These are phyloP conservation scores for Lophochroa leadbeateri DNA, from an alignment of 2,113 vertebrate genomes.

Conservation along the genomic window DNA sequence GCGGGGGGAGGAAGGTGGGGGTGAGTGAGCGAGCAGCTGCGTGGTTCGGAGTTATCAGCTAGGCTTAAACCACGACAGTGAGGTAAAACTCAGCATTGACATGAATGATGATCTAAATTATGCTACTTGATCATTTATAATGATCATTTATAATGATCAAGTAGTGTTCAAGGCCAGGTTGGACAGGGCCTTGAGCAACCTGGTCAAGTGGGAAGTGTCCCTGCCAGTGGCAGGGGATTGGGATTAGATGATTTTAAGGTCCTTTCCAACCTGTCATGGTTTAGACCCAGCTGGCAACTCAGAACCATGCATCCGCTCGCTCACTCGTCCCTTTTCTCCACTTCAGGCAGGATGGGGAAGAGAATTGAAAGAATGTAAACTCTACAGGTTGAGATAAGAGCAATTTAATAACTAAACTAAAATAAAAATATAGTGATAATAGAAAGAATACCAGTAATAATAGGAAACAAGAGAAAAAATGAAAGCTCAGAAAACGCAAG, in stretches of 20 bases:
- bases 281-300: not conserved
- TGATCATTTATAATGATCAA: not conserved
- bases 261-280: not conserved
- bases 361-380: not conserved
- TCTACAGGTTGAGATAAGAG: not conserved
- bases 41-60: too few species aligned
- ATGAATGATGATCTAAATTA: not conserved
- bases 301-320: not conserved
- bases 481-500: not conserved
- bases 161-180: not conserved
- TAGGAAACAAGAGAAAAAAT: not conserved
- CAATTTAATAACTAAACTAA: not conserved
- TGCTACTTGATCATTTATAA: not conserved
- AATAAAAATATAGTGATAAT: not conserved
- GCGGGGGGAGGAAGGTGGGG: too few species aligned
- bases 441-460: not conserved
- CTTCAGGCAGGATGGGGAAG: not conserved
- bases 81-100: not conserved
- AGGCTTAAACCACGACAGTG: too few species aligned
- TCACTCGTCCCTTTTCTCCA: not conserved
- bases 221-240: not conserved
- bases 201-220: not conserved
- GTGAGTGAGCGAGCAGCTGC: too few species aligned
- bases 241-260: not conserved
- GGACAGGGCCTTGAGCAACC: not conserved